Evolutionary conservation across 1,140 invertebrate genomes (phyloP), one percentile per base, ranked within the genome.

Genomic region (Euglossa dilemma): DNA sequence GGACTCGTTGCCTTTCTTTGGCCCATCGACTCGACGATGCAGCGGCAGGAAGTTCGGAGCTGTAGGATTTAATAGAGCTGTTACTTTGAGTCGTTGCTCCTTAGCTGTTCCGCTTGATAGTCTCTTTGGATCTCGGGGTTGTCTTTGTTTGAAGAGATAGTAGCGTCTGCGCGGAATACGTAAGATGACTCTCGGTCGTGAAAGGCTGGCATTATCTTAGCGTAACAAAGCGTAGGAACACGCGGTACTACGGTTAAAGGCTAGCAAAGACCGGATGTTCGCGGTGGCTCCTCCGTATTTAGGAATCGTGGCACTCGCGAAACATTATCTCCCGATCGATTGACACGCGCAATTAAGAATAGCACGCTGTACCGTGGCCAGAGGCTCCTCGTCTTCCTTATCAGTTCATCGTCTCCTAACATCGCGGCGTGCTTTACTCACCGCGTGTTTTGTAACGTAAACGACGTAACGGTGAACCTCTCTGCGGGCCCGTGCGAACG

Each of bases 391-490:
- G 11, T 18, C 20, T 25, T 45, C 25, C 9, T 75, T 75, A 75
- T 81, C 80, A 18, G 8, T 18, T 8, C 20, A 75, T 67, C 71
- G 61, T n/a, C 61, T 75, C 7, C 6, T 50, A 43, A 28, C 69
- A 45, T 66, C 79, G 61, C 61, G 20, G 50, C 61, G 18, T 63
- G 80, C 52, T 76, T 82, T 18, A 23, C 25, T 54, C 67, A 59
- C 76, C 76, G 69, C 63, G 57, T 50, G 28, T 82, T 82, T 82
- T 75, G 80, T 76, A 82, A 69, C 63, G 25, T 76, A 67, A 82
- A 82, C 72, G 63, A 82, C 63, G 73, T 82, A 82, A 82, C 80
- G 80, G 80, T 76, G 73, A 82, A 69, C 9, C 18, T 67, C 52
- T 67, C 72, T 23, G 14, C 0, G n/a, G 45, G 25, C 54, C 63